Conservation (phyloP, 2,888 invertebrate genomes). For the Steromphala cineraria region DNA sequence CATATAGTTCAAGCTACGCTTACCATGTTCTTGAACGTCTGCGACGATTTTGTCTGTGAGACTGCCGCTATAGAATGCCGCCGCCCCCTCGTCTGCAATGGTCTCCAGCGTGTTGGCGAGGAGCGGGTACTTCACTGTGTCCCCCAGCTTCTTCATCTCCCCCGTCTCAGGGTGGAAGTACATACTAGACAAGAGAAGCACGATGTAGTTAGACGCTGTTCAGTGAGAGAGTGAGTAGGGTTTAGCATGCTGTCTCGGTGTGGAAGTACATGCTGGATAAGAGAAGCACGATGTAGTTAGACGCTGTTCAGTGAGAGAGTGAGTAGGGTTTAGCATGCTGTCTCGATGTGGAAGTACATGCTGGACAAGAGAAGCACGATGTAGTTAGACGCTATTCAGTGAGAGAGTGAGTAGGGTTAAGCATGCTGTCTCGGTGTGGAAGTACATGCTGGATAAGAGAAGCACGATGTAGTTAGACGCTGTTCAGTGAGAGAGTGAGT, state of each 20-base stretch:
- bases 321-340: too few relatives aligned
- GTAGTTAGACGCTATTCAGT: too few relatives aligned
- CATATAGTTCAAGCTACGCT: not conserved
- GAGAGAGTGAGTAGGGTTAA: too few relatives aligned
- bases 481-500: too few relatives aligned
- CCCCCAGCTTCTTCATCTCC: slow-evolving; percentile 30
- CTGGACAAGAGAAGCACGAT: not conserved
- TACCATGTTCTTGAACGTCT: slow-evolving; percentile 82
- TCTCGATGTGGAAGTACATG: slow-evolving; percentile 9
- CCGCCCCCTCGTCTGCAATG: slow-evolving; percentile 83
- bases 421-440: too few relatives aligned
- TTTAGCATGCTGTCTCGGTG: not conserved
- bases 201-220: too few relatives aligned
- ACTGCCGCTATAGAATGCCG: slow-evolving; percentile 86
- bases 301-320: too few relatives aligned
- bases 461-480: too few relatives aligned
- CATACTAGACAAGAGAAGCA: not conserved
- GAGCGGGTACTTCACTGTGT: slow-evolving; percentile 76
- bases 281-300: not conserved
- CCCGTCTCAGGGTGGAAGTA: not conserved
- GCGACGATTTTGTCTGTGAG: slow-evolving; percentile 82
- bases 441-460: too few relatives aligned
- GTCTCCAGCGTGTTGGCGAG: slow-evolving; percentile 84
- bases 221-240: too few relatives aligned
- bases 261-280: slow-evolving; percentile 20